Evolutionary conservation across 2,113 vertebrate genomes (phyloP).

Genomic region (Mesitornis unicolor): DNA sequence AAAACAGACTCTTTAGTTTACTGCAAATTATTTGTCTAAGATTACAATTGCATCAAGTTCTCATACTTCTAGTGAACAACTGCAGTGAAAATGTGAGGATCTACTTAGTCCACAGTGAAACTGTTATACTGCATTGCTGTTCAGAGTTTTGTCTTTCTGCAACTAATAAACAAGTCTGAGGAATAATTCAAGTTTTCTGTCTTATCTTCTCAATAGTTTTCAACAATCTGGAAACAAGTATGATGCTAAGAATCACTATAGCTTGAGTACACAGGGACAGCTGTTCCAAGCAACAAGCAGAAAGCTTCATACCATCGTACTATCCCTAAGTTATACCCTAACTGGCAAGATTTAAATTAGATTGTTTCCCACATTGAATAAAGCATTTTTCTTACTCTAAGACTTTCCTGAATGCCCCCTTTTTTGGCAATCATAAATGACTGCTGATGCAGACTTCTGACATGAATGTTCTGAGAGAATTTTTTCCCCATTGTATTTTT

Average conservation of each 20-base stretch:
- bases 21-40: neutral
- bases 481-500: neutral
- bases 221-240: neutral
- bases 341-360: neutral
- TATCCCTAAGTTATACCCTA: neutral
- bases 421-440: neutral
- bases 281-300: neutral
- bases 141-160: neutral
- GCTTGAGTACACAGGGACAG: accelerated
- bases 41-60: neutral
- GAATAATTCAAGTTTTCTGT: neutral
- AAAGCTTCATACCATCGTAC: neutral
- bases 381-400: neutral
- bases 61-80: neutral
- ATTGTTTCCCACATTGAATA: neutral
- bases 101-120: neutral
- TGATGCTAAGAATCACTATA: neutral
- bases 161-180: neutral
- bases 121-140: neutral
- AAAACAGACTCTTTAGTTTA: neutral
- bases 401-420: neutral
- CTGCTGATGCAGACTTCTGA: neutral
- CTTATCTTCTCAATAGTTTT: neutral
- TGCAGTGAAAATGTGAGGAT: neutral
- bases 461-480: neutral